phyloP scores from a whole-genome alignment of 1,140 invertebrate species.

The Drepana arcuata region DNA sequence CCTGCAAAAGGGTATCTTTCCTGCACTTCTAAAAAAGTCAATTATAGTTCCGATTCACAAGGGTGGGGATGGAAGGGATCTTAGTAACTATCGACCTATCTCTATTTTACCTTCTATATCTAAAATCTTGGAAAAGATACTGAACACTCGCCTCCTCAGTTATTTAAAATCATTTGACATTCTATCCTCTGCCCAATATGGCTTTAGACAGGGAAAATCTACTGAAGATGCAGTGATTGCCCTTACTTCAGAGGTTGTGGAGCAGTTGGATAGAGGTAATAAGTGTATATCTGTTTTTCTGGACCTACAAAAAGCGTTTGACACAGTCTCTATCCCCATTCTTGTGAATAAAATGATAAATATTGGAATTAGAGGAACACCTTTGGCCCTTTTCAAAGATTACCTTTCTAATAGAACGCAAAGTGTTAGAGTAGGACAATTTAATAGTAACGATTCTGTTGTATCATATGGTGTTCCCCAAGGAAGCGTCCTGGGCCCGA shows the following conservation, averaged over 20 bases:
- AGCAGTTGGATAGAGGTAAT: neutral
- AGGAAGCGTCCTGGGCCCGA: slow-evolving; percentile 5
- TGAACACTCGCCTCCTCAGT: neutral
- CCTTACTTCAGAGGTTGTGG: neutral
- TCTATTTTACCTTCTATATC: neutral
- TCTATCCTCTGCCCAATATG: neutral
- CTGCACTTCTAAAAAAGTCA: neutral
- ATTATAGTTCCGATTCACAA: neutral
- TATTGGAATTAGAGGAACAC: neutral
- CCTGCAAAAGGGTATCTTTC: neutral
- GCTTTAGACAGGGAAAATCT: neutral
- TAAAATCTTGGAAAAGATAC: neutral
- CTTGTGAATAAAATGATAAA: neutral
- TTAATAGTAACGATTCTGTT: neutral
- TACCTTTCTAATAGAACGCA: neutral
- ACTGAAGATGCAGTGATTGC: neutral
- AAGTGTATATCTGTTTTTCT: neutral
- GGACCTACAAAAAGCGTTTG: neutral
- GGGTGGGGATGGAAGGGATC: neutral
- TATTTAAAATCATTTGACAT: neutral
- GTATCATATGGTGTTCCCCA: slow-evolving; percentile 6
- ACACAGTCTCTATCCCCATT: no score
- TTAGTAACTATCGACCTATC: neutral
- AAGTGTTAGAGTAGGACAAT: slow-evolving; percentile 1
- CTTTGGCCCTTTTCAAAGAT: neutral